These are phyloP conservation scores for Patella caerulea DNA, from an alignment of 2,888 invertebrate species.

Conservation along the genomic window DNA sequence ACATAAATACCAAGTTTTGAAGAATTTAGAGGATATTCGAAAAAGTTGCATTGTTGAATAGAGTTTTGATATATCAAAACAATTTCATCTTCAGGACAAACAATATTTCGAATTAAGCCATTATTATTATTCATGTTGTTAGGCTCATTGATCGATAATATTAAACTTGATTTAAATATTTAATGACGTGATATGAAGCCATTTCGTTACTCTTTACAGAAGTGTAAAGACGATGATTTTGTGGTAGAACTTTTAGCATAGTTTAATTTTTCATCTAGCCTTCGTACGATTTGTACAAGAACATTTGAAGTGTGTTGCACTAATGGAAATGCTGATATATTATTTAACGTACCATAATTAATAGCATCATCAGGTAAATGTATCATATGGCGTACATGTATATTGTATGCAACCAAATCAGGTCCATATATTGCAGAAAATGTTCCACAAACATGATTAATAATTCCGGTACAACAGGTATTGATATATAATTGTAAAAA, in stretches of 20 bases:
- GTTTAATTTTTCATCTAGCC: background rate
- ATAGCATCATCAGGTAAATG: constrained; percentile 4
- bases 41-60: no score
- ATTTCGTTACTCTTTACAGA: no score
- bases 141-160: no score
- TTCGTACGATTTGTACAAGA: background rate
- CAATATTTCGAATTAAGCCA: no score
- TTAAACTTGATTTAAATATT: no score
- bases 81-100: no score
- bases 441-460: constrained; percentile 1
- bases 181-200: no score
- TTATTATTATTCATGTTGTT: no score
- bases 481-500: background rate
- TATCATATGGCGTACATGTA: constrained; percentile 2
- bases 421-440: background rate
- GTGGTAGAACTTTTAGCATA: background rate
- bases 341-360: constrained; percentile 11
- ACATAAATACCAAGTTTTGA: no score
- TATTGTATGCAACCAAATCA: constrained; percentile 13
- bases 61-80: no score
- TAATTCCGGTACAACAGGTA: background rate
- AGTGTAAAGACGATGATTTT: no score
- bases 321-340: constrained; percentile 17
- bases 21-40: no score
- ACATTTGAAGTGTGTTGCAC: background rate